Conservation (phyloP, 1,140 invertebrate genomes). For the Bilobella aurantiaca region DNA sequence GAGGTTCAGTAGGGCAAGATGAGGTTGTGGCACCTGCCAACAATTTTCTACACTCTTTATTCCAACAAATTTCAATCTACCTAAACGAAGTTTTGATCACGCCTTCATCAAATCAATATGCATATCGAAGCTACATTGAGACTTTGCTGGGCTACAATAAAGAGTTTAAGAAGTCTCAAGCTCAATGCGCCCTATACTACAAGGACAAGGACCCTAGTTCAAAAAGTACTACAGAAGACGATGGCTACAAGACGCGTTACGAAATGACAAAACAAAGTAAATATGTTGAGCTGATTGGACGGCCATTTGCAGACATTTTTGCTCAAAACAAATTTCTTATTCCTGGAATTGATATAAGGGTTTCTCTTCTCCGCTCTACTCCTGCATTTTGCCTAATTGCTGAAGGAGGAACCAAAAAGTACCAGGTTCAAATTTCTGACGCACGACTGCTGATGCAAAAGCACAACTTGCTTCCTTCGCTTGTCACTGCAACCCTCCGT, state of each 20-base stretch:
- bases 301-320: constrained; percentile 14
- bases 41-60: constrained; percentile 41
- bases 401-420: neutral
- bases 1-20: constrained; percentile 10
- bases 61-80: constrained; percentile 41
- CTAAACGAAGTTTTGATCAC: constrained; percentile 43
- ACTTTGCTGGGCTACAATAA: constrained; percentile 39
- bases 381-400: constrained; percentile 17
- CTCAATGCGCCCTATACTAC: constrained; percentile 36
- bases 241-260: constrained; percentile 32
- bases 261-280: constrained; percentile 28
- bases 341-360: constrained; percentile 20
- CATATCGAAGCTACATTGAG: constrained; percentile 43
- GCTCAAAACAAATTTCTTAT: constrained; percentile 19
- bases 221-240: constrained; percentile 22
- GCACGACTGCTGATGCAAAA: constrained; percentile 8
- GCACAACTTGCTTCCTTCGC: neutral
- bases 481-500: neutral
- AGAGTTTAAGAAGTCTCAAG: constrained; percentile 39
- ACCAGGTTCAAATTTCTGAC: constrained; percentile 9
- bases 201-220: neutral
- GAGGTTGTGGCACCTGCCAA: constrained; percentile 35
- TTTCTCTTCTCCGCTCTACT: neutral
- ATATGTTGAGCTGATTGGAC: constrained; percentile 32
- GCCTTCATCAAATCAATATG: constrained; percentile 40